Evolutionary conservation across 2,797 vertebrate genomes (phyloP).

Genomic region (Intellagama lesueurii): DNA sequence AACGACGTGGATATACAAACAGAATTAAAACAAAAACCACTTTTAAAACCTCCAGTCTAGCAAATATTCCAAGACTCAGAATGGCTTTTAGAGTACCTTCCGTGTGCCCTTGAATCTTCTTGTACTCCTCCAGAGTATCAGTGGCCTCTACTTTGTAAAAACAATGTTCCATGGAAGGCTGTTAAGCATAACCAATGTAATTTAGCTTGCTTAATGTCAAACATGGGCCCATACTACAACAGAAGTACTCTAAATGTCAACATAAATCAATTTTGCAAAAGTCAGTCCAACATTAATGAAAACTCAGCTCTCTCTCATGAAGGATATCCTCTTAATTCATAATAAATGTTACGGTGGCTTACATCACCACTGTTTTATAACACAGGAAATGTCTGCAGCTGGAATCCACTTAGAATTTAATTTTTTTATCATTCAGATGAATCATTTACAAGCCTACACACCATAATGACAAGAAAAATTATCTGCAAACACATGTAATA

Average conservation of each 20-base stretch:
- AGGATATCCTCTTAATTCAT: constrained; percentile 62
- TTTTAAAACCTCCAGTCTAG: too few relatives aligned
- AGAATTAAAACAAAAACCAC: too few relatives aligned
- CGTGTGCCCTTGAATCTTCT: constrained; percentile 38
- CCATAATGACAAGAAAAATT: constrained; percentile 36
- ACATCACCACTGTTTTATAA: constrained; percentile 15
- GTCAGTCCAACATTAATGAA: constrained; percentile 72
- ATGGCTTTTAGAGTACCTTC: not conserved
- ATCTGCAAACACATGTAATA: constrained; percentile 3
- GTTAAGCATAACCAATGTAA: constrained; percentile 71
- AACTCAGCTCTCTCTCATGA: constrained; percentile 60
- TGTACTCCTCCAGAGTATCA: constrained; percentile 41
- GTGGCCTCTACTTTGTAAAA: constrained; percentile 48
- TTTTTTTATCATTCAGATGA: constrained; percentile 22
- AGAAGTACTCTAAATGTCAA: constrained; percentile 78
- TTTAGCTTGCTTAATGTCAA: constrained; percentile 76
- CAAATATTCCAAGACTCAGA: not conserved
- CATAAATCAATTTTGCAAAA: constrained; percentile 81
- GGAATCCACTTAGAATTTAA: constrained; percentile 34
- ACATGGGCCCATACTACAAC: constrained; percentile 62
- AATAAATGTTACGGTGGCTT: constrained; percentile 50
- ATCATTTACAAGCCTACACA: constrained; percentile 25
- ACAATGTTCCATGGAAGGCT: constrained; percentile 57
- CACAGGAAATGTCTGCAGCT: constrained; percentile 1
- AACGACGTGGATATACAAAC: too few relatives aligned